These are phyloP conservation scores for Camponotus floridanus DNA, from an alignment of 1,140 invertebrate species.

Conservation along the genomic window DNA sequence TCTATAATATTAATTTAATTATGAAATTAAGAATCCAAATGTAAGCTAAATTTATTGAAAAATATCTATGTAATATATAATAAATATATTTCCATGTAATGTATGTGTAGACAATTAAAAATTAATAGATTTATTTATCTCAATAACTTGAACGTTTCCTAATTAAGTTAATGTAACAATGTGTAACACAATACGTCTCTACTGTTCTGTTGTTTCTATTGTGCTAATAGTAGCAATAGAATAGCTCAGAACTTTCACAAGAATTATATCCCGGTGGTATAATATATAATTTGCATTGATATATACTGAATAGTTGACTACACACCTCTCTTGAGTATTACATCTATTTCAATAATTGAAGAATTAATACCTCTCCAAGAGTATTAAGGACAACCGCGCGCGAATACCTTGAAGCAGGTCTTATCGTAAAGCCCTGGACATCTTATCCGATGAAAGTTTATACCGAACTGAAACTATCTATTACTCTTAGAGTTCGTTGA, in stretches of 20 bases:
- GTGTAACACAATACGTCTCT: too few relatives aligned
- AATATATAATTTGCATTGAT: slow-evolving; percentile 53
- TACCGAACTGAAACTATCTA: slow-evolving; percentile 66
- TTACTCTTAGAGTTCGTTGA: slow-evolving; percentile 64
- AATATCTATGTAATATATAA: background rate
- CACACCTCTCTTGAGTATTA: slow-evolving; percentile 1
- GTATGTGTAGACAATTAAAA: background rate
- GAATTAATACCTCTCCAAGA: slow-evolving; percentile 65
- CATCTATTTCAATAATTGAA: slow-evolving; percentile 60
- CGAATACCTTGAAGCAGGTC: slow-evolving; percentile 57
- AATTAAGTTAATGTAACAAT: background rate
- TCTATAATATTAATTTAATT: too few relatives aligned
- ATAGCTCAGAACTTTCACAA: slow-evolving; percentile 24
- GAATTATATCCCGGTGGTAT: slow-evolving; percentile 14
- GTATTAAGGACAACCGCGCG: slow-evolving; percentile 56
- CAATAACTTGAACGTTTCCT: too few relatives aligned
- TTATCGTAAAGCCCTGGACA: slow-evolving; percentile 67
- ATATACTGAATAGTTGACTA: slow-evolving; percentile 64
- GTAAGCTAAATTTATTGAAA: background rate
- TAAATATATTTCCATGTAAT: too few relatives aligned
- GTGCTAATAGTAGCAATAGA: slow-evolving; percentile 8
- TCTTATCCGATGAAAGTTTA: slow-evolving; percentile 68
- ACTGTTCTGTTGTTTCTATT: too few relatives aligned
- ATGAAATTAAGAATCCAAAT: background rate
- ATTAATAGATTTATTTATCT: background rate